Percentiles rank a stretch among this genome's conserved stretches.
phyloP scores from a whole-genome alignment of 2,888 invertebrate species.

The Malacosoma neustria region DNA sequence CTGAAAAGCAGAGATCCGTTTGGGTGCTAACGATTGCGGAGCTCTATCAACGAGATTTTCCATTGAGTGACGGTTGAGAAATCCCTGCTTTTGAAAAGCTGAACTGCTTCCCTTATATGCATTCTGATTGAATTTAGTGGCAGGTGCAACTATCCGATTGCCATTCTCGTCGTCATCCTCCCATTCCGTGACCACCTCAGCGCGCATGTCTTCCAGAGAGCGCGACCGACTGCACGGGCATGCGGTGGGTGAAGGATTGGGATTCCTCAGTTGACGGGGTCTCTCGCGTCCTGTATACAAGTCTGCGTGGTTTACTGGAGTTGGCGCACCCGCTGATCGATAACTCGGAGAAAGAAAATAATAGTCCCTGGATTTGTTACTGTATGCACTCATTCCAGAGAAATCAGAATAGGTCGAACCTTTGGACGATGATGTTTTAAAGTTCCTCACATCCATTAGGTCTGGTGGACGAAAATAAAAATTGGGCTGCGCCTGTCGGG shows the following conservation, averaged over 20 bases:
- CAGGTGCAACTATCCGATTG: conserved; percentile 70
- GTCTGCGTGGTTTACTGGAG: conserved; percentile 44
- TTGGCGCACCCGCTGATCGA: conserved; percentile 78
- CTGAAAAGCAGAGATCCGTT: conserved; percentile 72
- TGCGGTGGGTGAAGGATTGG: conserved; percentile 44
- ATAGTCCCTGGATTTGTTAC: conserved; percentile 63
- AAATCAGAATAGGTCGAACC: conserved; percentile 67
- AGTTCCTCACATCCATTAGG: conserved; percentile 65
- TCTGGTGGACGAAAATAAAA: conserved; percentile 67
- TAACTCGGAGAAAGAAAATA: conserved; percentile 83
- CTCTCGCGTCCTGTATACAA: conserved; percentile 47
- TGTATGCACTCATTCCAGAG: conserved; percentile 65
- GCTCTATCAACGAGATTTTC: conserved; percentile 78
- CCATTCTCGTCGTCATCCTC: conserved; percentile 79
- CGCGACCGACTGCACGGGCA: conserved; percentile 80
- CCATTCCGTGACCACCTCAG: conserved; percentile 78
- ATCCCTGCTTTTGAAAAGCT: conserved; percentile 58
- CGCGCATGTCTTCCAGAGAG: conserved; percentile 82
- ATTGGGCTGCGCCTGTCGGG: conserved; percentile 67
- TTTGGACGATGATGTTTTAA: conserved; percentile 56
- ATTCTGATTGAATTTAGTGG: conserved; percentile 60
- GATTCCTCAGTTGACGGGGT: conserved; percentile 58
- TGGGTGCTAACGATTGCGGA: conserved; percentile 64
- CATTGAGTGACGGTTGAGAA: conserved; percentile 79
- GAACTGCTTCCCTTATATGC: conserved; percentile 43